Conservation (phyloP, 92 coral and sea anemone genomes). For the Virgularia gustaviana region DNA sequence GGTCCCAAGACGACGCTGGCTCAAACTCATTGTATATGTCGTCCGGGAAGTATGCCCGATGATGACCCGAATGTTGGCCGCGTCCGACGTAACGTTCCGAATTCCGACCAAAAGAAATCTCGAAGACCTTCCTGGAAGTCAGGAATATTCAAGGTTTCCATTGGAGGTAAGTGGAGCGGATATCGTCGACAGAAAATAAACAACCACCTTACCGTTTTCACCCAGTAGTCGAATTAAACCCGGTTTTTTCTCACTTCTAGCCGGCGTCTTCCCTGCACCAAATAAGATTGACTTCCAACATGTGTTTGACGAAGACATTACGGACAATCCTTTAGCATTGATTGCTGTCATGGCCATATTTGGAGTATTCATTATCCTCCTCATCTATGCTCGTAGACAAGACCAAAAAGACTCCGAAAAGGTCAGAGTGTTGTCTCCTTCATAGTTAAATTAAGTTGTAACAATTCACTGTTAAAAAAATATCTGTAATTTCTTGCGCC, state of each 20-base stretch:
- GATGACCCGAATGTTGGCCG: conserved; percentile 1
- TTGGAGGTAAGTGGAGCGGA: conserved; percentile 54
- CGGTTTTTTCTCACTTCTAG: conserved; percentile 32
- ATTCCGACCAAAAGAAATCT: conserved; percentile 45
- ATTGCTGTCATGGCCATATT: conserved; percentile 66
- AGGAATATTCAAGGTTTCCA: conserved; percentile 21
- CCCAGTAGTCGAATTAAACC: background rate
- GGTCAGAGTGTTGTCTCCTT: conserved; percentile 33
- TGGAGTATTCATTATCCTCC: conserved; percentile 74
- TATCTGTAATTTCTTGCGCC: too few relatives aligned
- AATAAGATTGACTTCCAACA: conserved; percentile 86
- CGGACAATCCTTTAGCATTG: conserved; percentile 82
- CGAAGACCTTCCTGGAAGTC: too few relatives aligned
- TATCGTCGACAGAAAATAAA: background rate
- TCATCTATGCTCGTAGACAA: conserved; percentile 82
- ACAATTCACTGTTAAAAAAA: too few relatives aligned
- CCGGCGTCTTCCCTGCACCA: conserved; percentile 90
- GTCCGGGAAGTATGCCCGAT: conserved; percentile 63
- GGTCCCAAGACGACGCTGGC: conserved; percentile 73
- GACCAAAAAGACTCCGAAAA: conserved; percentile 77
- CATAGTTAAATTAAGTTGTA: too few relatives aligned
- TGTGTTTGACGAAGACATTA: conserved; percentile 79
- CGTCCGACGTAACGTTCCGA: conserved; percentile 21
- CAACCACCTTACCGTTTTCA: background rate
- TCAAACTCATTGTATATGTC: conserved; percentile 82